Evolutionary conservation across 2,113 vertebrate species (phyloP), one percentile per base, ranked within the genome.

Genomic region (Anolis sagrei): DNA sequence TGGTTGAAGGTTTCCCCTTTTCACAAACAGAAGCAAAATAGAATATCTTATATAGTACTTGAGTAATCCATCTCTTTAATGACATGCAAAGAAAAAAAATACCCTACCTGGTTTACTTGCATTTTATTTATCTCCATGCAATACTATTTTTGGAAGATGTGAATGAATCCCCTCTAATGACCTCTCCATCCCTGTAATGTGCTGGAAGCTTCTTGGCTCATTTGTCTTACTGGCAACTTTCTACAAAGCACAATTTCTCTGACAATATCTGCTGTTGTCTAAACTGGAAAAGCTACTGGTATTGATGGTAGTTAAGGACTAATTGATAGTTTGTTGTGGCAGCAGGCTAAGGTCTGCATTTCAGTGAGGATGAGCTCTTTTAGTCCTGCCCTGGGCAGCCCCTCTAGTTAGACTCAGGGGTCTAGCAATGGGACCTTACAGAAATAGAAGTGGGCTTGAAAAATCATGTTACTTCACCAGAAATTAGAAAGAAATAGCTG

Each of bases 21-120:
- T 66, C 86, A 77, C 74, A 90, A 51, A 25, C 29, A 64, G 32
- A 82, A 87, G 51, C 64, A 21, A 84, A 44, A 27, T 0, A 83
- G 81, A 75, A 16, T 76, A 13, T 54, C 81, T 51, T 54, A 18
- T 44, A 44, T 44, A 44, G 39, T n/a, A 61, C 14, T 75, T 64
- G 44, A 49, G 18, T 64, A 75, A 32, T 14, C 4, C 21, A 29
- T 34, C 21, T 51, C 10, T 49, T 83, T 51, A 76, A 66, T 76
- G 61, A 36, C 39, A 48, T 73, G n/a, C 32, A 39, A 72, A 29
- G 25, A 19, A 61, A 21, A 44, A 48, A 9, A 62, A 73, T 49
- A 51, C 14, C 25, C 13, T 44, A 27, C 27, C 36, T 73, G n/a
- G 58, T 16, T 73, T n/a, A 6, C 58, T 79, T 64, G 13, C 49